A percentile compares a stretch with the other conserved stretches of the same genome.
These are phyloP conservation scores for Aelia acuminata DNA, from an alignment of 2,888 invertebrate species.

Conservation along the genomic window DNA sequence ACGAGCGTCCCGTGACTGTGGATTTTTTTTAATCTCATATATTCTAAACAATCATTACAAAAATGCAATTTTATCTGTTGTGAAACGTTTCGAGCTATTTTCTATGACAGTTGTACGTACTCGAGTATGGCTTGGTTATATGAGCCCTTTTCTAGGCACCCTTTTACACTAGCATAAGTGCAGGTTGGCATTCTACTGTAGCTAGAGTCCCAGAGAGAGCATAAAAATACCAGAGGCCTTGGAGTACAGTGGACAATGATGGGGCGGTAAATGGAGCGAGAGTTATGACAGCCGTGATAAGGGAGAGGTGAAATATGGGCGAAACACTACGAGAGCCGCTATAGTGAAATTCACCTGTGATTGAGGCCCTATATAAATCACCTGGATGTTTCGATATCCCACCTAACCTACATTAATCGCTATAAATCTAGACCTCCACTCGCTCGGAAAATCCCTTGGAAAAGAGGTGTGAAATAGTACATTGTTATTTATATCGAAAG, in stretches of 20 bases:
- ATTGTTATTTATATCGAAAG: not conserved
- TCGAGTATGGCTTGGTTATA: no score
- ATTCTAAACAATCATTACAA: no score
- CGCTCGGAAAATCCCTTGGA: not conserved
- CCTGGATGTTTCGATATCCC: not conserved
- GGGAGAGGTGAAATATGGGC: slow-evolving; percentile 1
- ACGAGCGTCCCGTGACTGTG: no score
- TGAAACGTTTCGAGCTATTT: no score
- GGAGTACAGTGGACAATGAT: not conserved
- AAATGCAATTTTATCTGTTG: no score
- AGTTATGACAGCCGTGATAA: not conserved
- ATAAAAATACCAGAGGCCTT: not conserved
- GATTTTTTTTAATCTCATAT: no score
- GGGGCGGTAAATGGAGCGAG: not conserved
- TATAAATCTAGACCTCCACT: not conserved
- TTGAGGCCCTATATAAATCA: not conserved
- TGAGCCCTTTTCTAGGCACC: no score
- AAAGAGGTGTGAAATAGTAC: slow-evolving; percentile 7
- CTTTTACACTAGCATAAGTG: not conserved
- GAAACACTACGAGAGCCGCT: slow-evolving; percentile 6
- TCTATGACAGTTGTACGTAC: no score
- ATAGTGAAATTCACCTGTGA: slow-evolving; percentile 19
- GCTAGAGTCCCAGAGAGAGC: not conserved
- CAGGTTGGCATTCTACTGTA: not conserved
- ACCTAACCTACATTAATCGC: not conserved